Conservation (phyloP, 2,113 vertebrate genomes). For the Bettongia penicillata region DNA sequence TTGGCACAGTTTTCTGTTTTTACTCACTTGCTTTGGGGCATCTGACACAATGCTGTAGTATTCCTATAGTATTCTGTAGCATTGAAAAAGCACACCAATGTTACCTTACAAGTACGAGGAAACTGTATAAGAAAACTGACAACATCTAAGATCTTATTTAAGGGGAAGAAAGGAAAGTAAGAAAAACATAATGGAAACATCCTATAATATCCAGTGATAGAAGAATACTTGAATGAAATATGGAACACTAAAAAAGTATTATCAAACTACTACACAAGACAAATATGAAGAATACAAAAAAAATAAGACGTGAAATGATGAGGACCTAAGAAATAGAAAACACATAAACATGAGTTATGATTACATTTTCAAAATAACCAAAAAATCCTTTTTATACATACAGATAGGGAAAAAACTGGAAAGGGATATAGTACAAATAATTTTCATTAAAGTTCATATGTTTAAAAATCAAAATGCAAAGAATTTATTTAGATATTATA, state of each 20-base stretch:
- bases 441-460: background rate
- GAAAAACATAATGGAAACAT: background rate
- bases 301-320: background rate
- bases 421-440: background rate
- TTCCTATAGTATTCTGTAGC: conserved; percentile 52
- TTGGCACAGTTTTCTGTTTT: conserved; percentile 61
- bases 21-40: conserved; percentile 60
- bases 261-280: background rate
- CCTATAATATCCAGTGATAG: background rate
- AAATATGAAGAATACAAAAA: background rate
- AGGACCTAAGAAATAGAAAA: background rate
- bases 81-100: conserved; percentile 38
- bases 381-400: background rate
- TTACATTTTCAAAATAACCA: background rate
- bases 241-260: background rate
- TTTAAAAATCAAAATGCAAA: background rate
- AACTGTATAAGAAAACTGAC: conserved; percentile 28
- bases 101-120: conserved; percentile 37
- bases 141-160: background rate
- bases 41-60: conserved; percentile 52
- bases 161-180: background rate
- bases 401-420: background rate
- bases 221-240: background rate
- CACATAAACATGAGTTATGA: background rate
- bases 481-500: background rate